These are phyloP conservation scores for Stenodema calcarata DNA, from an alignment of 2,888 invertebrate genomes.

Conservation along the genomic window DNA sequence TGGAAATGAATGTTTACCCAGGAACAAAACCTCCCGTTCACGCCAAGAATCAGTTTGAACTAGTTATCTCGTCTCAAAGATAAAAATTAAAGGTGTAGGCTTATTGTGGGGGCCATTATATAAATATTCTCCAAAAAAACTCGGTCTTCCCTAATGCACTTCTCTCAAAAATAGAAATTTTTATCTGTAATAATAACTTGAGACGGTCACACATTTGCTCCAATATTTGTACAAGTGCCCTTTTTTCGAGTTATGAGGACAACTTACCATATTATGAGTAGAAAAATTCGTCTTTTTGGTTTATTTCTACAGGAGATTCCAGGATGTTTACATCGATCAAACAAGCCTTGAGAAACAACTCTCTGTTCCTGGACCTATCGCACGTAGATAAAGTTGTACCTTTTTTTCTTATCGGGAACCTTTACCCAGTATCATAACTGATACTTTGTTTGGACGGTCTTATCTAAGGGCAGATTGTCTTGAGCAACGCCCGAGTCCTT, in stretches of 20 bases:
- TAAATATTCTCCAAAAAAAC: background rate
- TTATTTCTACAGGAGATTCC: background rate
- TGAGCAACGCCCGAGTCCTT: background rate
- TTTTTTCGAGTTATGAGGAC: background rate
- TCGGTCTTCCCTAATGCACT: background rate
- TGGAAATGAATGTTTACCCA: background rate
- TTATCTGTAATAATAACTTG: constrained; percentile 26
- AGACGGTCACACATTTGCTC: background rate
- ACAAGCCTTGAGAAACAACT: constrained; percentile 9
- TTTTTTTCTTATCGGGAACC: background rate
- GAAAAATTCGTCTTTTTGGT: background rate
- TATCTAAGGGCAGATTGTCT: constrained; percentile 8
- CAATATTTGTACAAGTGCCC: constrained; percentile 30
- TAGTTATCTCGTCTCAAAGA: background rate
- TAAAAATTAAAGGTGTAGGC: background rate
- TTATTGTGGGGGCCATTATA: background rate
- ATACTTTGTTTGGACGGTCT: background rate
- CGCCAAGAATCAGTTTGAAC: background rate
- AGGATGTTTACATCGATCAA: constrained; percentile 34
- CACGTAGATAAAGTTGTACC: constrained; percentile 31
- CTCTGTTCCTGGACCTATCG: constrained; percentile 29
- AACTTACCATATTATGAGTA: background rate
- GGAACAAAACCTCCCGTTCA: background rate
- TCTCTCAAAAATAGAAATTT: background rate
- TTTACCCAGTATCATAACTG: background rate